These are phyloP conservation scores for Temnothorax nylanderi DNA, from an alignment of 1,140 invertebrate genomes.

Conservation along the genomic window DNA sequence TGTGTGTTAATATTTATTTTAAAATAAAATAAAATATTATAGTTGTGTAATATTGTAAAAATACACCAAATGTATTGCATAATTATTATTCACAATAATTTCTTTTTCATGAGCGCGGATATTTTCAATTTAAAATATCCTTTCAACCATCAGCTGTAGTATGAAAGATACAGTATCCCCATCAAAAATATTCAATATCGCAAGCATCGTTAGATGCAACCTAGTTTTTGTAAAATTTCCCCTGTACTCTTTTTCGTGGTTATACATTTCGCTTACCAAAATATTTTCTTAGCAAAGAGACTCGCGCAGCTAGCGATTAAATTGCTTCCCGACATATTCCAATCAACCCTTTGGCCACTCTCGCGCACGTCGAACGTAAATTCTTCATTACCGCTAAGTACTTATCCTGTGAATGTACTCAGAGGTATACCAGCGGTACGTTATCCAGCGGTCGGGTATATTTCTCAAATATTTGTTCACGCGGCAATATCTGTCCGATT, in stretches of 20 bases:
- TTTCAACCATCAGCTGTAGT: neutral
- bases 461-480: neutral
- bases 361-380: neutral
- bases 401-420: neutral
- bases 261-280: constrained; percentile 4
- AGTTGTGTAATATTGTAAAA: neutral
- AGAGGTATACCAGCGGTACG: neutral
- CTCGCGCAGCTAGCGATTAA: constrained; percentile 2
- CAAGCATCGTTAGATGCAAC: neutral
- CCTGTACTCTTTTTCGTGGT: neutral
- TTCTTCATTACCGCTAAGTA: constrained; percentile 27
- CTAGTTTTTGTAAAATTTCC: constrained; percentile 11
- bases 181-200: constrained; percentile 34
- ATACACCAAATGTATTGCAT: neutral
- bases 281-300: constrained; percentile 41
- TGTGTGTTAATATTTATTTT: neutral
- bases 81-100: constrained; percentile 19
- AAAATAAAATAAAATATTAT: neutral
- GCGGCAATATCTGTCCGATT: neutral
- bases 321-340: neutral
- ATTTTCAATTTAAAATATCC: neutral
- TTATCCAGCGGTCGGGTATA: neutral
- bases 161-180: neutral
- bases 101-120: neutral
- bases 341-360: neutral